Evolutionary conservation across 2,113 vertebrate species (phyloP), one percentile per base, ranked within the genome.

Genomic region (Solea solea): DNA sequence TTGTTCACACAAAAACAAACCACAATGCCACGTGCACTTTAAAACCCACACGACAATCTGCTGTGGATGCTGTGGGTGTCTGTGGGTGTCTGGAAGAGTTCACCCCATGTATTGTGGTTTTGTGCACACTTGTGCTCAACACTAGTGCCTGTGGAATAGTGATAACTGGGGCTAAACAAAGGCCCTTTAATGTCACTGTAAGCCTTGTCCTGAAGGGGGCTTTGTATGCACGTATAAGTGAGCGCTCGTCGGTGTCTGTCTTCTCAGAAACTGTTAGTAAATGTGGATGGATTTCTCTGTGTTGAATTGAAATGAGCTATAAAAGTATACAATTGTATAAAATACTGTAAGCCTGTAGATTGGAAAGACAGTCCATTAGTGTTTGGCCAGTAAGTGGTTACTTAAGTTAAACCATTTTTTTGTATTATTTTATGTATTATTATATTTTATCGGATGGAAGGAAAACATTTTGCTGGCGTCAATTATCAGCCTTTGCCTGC

Each of bases 81-180:
- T 3, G 42, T 51, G 61, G 72, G 84, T 53, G 84, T 83, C 71
- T 78, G 72, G 58, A 59, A 72, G 72, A 87, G 88, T 87, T 90
- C 82, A 81, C 60, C 53, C 76, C 45, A 54, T 76, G 76, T 64
- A 70, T 80, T 71, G 70, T 63, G 65, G 65, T 59, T 75, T 60
- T 64, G 21, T 57, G 58, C 58, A 77, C 53, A 63, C 45, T 45
- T 45, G 5, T 44, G 21, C 59, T 69, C 72, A 81, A 56, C 81
- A 81, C 84, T n/a, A n/a, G 82, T 71, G 85, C 62, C 91, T 93
- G 93, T 85, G 74, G 81, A 83, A 76, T 63, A 76, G 80, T 55
- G 92, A 93, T 93, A 93, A 91, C 88, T 81, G 80, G 51, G 72
- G 74, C 77, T 86, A 91, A 91, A 93, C 89, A 91, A 92, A 90